These are phyloP conservation scores for Heterotis niloticus DNA, from an alignment of 2,113 vertebrate species.

Conservation along the genomic window DNA sequence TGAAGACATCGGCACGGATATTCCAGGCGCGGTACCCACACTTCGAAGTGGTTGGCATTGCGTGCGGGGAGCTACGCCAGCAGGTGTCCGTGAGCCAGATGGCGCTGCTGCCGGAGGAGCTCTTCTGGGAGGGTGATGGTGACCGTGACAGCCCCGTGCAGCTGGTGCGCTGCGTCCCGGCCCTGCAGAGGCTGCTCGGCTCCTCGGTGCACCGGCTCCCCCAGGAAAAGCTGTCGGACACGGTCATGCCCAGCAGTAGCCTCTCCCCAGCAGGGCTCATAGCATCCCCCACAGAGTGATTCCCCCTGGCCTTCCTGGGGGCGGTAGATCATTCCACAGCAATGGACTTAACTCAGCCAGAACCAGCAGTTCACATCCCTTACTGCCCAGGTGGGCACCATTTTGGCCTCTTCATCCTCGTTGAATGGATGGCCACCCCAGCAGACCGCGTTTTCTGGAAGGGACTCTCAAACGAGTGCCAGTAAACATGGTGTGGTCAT, in stretches of 20 bases:
- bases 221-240: slow-evolving; percentile 44
- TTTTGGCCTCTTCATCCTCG: not conserved
- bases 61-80: slow-evolving; percentile 73
- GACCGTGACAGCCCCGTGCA: slow-evolving; percentile 73
- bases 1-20: slow-evolving; percentile 90
- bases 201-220: slow-evolving; percentile 68
- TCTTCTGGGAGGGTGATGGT: slow-evolving; percentile 38
- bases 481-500: slow-evolving; percentile 25
- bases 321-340: not conserved
- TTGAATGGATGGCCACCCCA: too few relatives aligned
- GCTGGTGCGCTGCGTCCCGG: slow-evolving; percentile 84
- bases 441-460: too few relatives aligned
- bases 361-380: slow-evolving; percentile 40
- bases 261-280: slow-evolving; percentile 19
- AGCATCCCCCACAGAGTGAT: not conserved
- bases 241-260: slow-evolving; percentile 55
- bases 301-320: not conserved
- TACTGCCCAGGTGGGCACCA: not conserved
- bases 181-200: slow-evolving; percentile 86
- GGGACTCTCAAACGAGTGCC: too few relatives aligned
- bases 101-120: slow-evolving; percentile 61
- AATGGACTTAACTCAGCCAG: slow-evolving; percentile 22
- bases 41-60: slow-evolving; percentile 80
- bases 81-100: slow-evolving; percentile 90
- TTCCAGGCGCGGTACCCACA: slow-evolving; percentile 91